These are phyloP conservation scores for Acromyrmex echinatior DNA, from an alignment of 1,140 invertebrate genomes.

Conservation along the genomic window DNA sequence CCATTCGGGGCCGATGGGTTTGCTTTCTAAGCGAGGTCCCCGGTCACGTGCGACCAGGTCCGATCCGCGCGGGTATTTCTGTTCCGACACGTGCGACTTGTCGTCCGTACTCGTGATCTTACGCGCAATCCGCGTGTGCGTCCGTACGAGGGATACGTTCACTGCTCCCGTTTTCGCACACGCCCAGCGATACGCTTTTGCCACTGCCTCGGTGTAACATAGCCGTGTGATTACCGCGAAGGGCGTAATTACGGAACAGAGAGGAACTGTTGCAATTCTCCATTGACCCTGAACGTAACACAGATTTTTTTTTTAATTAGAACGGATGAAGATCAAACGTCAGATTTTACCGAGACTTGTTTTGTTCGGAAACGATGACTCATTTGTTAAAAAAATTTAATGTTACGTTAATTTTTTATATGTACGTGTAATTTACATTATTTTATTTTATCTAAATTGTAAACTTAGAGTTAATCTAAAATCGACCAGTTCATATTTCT, in stretches of 20 bases:
- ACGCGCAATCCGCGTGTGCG: constrained; percentile 20
- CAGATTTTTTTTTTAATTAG: not conserved
- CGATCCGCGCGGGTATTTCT: constrained; percentile 54
- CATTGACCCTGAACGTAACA: not conserved
- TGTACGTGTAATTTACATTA: not conserved
- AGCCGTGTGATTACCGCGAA: constrained; percentile 23
- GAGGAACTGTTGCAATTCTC: constrained; percentile 12
- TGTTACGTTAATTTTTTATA: not conserved
- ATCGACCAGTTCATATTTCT: not conserved
- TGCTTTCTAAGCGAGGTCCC: constrained; percentile 63
- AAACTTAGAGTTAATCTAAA: not conserved
- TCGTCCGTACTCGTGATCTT: constrained; percentile 62
- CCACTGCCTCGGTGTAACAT: constrained; percentile 15
- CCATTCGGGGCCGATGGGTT: constrained; percentile 65
- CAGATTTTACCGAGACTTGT: not conserved
- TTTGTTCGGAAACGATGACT: not conserved
- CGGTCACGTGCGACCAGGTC: constrained; percentile 66
- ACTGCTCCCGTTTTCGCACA: constrained; percentile 50
- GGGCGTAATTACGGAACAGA: constrained; percentile 1
- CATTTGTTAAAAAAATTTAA: not conserved
- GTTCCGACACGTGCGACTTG: constrained; percentile 64
- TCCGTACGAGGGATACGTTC: constrained; percentile 62
- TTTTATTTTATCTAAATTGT: not conserved
- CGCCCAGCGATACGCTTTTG: not conserved
- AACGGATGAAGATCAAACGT: not conserved